Evolutionary conservation across 2,797 vertebrate genomes (phyloP).

Genomic region (Lithobates sylvaticus): DNA sequence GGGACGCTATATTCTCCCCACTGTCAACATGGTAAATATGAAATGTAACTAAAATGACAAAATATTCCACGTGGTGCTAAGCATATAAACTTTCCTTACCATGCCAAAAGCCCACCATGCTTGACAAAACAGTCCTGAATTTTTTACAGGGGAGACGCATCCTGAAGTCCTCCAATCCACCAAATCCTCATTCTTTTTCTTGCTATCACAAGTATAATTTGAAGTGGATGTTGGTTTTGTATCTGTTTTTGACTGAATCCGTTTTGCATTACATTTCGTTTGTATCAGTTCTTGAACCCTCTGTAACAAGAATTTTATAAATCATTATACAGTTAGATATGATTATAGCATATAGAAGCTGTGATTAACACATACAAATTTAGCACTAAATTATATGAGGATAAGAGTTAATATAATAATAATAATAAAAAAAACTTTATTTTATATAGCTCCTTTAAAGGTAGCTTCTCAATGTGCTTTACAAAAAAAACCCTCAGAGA

Average conservation of each 20-base stretch:
- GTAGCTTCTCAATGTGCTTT: too few species aligned
- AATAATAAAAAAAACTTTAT: too few species aligned
- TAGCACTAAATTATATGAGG: too few species aligned
- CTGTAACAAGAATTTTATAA: neutral
- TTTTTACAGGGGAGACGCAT: slow-evolving; percentile 35
- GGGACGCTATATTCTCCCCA: too few species aligned
- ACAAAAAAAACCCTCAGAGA: too few species aligned
- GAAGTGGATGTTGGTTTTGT: neutral
- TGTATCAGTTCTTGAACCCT: neutral
- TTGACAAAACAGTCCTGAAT: neutral
- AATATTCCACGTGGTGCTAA: neutral
- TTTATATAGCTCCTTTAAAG: too few species aligned
- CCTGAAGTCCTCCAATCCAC: slow-evolving; percentile 39
- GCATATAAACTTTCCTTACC: neutral
- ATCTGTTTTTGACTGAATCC: neutral
- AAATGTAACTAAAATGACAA: too few species aligned
- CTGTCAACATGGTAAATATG: too few species aligned
- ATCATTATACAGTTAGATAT: neutral
- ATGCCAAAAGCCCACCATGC: slow-evolving; percentile 26
- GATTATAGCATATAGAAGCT: neutral
- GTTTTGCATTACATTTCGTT: neutral
- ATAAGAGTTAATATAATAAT: too few species aligned
- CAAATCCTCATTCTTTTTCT: neutral
- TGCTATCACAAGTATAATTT: neutral
- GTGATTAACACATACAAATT: too few species aligned